Percentiles rank a stretch among this genome's conserved stretches.
phyloP scores from a whole-genome alignment of 2,797 vertebrate genomes.

The Saxicola maurus region DNA sequence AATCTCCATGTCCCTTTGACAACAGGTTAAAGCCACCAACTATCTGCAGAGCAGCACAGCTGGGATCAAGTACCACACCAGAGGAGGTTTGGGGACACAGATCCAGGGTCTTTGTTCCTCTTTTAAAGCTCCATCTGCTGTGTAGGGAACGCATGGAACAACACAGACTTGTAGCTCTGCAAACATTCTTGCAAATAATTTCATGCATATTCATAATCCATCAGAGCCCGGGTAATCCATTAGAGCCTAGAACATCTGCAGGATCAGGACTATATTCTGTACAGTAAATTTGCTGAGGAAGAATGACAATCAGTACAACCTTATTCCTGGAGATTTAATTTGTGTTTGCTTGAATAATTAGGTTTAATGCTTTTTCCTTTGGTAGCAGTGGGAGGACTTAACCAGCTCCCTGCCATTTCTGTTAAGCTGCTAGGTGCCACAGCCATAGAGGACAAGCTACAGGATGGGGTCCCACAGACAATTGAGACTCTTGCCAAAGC shows the following conservation, averaged over 20 bases:
- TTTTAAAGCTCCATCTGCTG: not conserved
- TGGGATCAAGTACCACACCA: not conserved
- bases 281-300: not conserved
- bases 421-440: conserved; percentile 86
- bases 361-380: not conserved
- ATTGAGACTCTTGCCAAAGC: conserved; percentile 85
- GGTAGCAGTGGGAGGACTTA: not conserved
- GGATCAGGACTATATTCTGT: not conserved
- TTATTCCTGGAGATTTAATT: not conserved
- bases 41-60: not conserved
- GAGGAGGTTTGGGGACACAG: not conserved
- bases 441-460: conserved; percentile 94
- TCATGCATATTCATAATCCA: not conserved
- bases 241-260: not conserved
- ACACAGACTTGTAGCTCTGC: not conserved
- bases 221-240: not conserved
- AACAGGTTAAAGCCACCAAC: not conserved
- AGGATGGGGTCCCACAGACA: conserved; percentile 90
- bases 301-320: not conserved
- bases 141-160: not conserved
- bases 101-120: not conserved
- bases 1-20: not conserved
- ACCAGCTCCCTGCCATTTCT: not conserved
- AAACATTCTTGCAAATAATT: not conserved
- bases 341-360: not conserved